Evolutionary conservation across 2,113 vertebrate species (phyloP), one percentile per base, ranked within the genome.

Genomic region (Gorsachius goisagi): DNA sequence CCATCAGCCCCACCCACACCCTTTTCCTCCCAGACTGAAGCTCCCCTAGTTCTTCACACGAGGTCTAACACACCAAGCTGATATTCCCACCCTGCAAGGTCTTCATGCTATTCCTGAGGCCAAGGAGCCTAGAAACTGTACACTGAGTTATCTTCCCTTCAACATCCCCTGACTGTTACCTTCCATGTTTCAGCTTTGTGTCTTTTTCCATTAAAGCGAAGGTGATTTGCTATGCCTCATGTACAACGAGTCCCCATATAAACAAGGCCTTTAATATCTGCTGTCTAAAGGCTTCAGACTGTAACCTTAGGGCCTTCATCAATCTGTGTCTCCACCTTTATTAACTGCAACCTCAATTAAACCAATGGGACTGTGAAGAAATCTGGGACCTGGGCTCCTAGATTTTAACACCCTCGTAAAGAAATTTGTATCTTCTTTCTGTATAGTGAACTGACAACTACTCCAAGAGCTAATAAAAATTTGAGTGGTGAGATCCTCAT

Each of bases 251-350:
- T 69, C 75, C 62, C 75, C 75, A n/a, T 12, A 37, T 9, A 60
- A 73, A 83, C 4, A 50, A 92, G 47, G 55, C 60, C 68, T 86
- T 53, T 59, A 23, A 63, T 50, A 63, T 26, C 63, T 81, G 88
- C 88, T 80, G 93, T 84, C 88, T 88, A 83, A 83, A 69, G 79
- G 75, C 82, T 69, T 44, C 11, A 32, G 72, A 18, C 64, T 84
- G 63, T 45, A 89, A 93, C 89, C 90, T 53, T 66, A 85, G 90
- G 94, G 72, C 68, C 75, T 69, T 91, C 93, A 89, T 92, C 96
- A 92, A 1, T 74, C 90, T 55, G 21, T 41, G 45, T 55, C 91
- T 95, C 55, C 13, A 3, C 67, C 71, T 93, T 92, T 78, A 80
- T 84, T 74, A 93, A 89, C 86, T 67, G 55, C 85, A 95, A 55